Percentiles rank a stretch among this genome's conserved stretches.
phyloP scores from a whole-genome alignment of 2,113 vertebrate species.

The Charadrius vociferus region DNA sequence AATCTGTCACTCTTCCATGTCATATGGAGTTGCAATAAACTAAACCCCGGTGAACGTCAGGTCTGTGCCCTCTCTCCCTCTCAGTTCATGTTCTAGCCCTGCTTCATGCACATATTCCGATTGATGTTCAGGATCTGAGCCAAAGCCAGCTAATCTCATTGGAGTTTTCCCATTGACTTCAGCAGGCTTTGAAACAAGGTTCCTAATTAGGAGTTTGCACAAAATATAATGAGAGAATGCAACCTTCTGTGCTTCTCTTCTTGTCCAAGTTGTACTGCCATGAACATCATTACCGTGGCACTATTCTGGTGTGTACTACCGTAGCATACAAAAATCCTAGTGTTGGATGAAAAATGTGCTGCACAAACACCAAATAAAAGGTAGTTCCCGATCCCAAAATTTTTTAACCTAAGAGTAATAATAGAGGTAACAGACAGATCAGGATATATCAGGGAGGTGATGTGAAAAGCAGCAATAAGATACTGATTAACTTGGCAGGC shows the following conservation, averaged over 20 bases:
- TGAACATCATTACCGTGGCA: neutral
- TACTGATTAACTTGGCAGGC: too few relatives aligned
- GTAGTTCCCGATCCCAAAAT: neutral
- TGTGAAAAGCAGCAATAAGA: neutral
- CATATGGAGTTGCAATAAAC: neutral
- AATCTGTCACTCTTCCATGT: neutral
- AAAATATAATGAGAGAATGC: neutral
- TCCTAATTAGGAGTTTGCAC: neutral
- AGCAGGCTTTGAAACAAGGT: neutral
- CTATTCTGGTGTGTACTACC: neutral
- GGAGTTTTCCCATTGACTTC: neutral
- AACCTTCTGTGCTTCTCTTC: constrained; percentile 16
- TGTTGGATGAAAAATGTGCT: neutral
- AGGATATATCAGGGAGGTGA: neutral
- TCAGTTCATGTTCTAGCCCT: neutral
- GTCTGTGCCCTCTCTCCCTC: neutral
- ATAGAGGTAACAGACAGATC: neutral
- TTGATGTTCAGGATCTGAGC: neutral
- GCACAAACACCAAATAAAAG: neutral
- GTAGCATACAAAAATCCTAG: neutral
- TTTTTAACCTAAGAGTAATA: neutral
- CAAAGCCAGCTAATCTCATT: neutral
- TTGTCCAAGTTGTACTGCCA: neutral
- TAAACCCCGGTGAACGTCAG: neutral
- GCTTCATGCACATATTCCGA: neutral